Evolutionary conservation across 2,113 vertebrate genomes (phyloP).

Genomic region (Silurus glanis): DNA sequence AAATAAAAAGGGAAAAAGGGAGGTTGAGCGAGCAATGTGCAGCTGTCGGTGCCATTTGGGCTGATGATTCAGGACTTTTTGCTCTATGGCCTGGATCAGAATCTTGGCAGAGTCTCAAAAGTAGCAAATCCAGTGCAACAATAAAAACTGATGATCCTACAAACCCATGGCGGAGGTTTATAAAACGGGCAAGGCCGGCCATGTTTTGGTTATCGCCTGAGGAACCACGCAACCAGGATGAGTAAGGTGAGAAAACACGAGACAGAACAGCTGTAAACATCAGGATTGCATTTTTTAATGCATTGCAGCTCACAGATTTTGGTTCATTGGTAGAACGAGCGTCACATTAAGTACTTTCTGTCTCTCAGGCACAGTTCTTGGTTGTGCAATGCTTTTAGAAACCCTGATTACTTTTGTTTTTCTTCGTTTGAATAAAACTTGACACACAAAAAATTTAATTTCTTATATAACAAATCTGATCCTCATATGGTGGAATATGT

Average conservation of each 20-base stretch:
- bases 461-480: neutral
- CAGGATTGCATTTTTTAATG: neutral
- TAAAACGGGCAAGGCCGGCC: constrained; percentile 48
- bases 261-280: neutral
- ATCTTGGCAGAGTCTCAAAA: constrained; percentile 52
- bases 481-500: neutral
- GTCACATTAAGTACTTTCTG: neutral
- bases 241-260: constrained; percentile 42
- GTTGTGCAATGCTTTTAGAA: neutral
- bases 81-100: constrained; percentile 59
- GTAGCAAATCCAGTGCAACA: constrained; percentile 49
- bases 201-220: constrained; percentile 22
- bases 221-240: constrained; percentile 43
- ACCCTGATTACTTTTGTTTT: neutral
- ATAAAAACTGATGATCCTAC: constrained; percentile 54
- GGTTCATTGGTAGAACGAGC: neutral
- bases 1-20: neutral
- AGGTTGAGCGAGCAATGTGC: constrained; percentile 36
- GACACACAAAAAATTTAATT: neutral
- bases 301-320: neutral
- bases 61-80: constrained; percentile 67
- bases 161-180: constrained; percentile 49
- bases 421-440: neutral
- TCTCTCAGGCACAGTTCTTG: neutral
- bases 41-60: constrained; percentile 35